Base-by-base conservation (phyloP, 2,888 invertebrate species). In the Drosophila mettleri region DNA sequence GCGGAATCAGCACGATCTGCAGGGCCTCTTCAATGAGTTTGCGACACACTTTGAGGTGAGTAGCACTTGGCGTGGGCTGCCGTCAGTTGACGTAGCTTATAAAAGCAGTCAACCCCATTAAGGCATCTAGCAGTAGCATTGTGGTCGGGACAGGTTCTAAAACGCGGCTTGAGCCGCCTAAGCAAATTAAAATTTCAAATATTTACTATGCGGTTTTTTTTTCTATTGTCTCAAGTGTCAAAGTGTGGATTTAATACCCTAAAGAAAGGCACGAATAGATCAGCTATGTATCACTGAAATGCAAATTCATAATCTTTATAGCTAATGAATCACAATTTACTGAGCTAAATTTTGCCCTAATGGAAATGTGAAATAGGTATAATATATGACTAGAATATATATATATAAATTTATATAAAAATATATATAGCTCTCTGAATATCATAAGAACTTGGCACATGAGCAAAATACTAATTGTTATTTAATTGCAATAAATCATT, bases 1-100 rank as follows among this genome's bases (percentile, higher is more conserved):
- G 68, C 82, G 88, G 43, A 91, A 92, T 79, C 89, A 89, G 64
- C 86, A 89, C 12, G 92, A 92, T 78, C 80, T 92, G 22, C 91
- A 90, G 65, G 74, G 82, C 59, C 83, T 92, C 51, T 92, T 92
- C 53, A 91, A 92, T 61, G 90, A 91, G 55, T 91, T 92, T 72
- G 81, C 89, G 20, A 78, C 78, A 20, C 88, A 80, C 55, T 89
- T 92, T 70, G 91, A 92, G 80, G 92, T 92, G 69, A 91, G 90
- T 90, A 12, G 46, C 27, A n/a, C 3, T 6, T 5, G 0, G 43
- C 49, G 55, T 74, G 68, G 68, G 73, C 3, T 12, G 20, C 5
- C 9, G 6, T 2, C 3, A 27, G 2, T 41, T 27, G 33, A 10
- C 41, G 31, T 31, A 3, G 46, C 29, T 31, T 9, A 24, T 41